Conservation (phyloP, 2,888 invertebrate species). For the Celastrina argiolus region DNA sequence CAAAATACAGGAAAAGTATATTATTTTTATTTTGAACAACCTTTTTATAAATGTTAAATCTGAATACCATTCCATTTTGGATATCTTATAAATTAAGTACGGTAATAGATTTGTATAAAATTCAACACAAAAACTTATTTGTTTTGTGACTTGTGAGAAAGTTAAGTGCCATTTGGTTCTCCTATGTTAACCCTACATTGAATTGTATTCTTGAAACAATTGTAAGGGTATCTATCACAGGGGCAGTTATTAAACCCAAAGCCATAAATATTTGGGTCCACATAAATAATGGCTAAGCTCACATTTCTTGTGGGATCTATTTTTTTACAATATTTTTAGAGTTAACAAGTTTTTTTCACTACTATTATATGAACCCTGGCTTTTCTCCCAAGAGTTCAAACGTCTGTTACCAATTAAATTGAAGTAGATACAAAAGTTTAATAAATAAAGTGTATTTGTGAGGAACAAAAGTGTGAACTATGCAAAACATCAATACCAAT, state of each 20-base stretch:
- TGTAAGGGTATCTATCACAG: not conserved
- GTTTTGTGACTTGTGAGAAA: not conserved
- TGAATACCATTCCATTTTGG: no score
- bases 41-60: no score
- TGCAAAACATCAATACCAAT: not conserved
- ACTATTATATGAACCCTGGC: not conserved
- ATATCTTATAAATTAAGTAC: no score
- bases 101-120: no score
- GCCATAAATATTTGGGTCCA: not conserved
- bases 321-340: not conserved
- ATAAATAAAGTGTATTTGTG: not conserved
- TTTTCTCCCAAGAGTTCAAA: not conserved
- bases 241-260: not conserved
- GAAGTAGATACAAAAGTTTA: not conserved
- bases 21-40: no score
- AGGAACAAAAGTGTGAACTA: not conserved
- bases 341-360: not conserved
- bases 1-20: no score
- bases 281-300: not conserved
- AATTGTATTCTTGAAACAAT: not conserved
- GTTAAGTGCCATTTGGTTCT: not conserved
- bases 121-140: no score
- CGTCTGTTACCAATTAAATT: not conserved
- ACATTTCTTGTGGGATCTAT: not conserved
- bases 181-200: not conserved